A percentile compares a stretch with the other conserved stretches of the same genome.
Conservation (phyloP, 2,888 invertebrate species). For the Synanthedon vespiformis region DNA sequence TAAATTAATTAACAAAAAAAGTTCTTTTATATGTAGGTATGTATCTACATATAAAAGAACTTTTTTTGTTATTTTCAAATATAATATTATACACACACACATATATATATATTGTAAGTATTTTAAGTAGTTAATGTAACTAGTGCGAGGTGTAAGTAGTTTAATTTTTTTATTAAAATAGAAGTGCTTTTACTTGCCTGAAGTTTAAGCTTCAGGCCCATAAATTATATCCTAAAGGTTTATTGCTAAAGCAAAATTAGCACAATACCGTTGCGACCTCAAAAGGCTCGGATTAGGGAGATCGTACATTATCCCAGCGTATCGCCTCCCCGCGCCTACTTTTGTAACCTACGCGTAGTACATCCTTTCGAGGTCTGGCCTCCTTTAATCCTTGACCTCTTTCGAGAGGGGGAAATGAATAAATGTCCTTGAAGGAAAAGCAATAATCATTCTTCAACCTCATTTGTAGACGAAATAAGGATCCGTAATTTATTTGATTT, state of each 20-base stretch:
- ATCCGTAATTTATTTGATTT: no score
- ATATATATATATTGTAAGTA: no score
- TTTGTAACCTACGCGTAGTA: conserved; percentile 5
- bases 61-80: no score
- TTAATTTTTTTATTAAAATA: no score
- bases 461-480: no score
- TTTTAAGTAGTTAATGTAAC: no score
- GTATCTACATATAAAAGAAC: no score
- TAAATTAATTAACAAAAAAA: no score
- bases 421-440: conserved; percentile 6
- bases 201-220: background rate
- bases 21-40: no score
- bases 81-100: no score
- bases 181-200: no score
- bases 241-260: conserved; percentile 12
- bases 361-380: conserved; percentile 3
- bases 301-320: background rate
- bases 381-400: conserved; percentile 17
- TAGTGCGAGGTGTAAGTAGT: no score
- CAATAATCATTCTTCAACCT: background rate
- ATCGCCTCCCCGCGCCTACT: background rate
- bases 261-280: conserved; percentile 7
- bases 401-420: conserved; percentile 3
- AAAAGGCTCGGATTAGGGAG: background rate
- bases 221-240: conserved; percentile 2